Conservation (phyloP, 2,888 invertebrate genomes). For the Phytoseiulus persimilis region DNA sequence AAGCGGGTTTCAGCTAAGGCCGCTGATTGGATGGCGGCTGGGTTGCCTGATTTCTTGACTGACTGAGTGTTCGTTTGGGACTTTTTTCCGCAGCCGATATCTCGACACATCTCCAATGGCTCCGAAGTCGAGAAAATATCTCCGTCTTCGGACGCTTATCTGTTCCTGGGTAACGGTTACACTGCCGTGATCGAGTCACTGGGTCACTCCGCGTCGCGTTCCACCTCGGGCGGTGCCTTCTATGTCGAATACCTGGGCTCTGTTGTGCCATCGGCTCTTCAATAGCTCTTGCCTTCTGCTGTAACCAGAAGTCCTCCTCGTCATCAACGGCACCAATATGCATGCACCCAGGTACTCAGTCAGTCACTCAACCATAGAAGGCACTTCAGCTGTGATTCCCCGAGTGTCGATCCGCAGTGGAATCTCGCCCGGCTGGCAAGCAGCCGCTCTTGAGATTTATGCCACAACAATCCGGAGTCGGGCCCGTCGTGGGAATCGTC, state of each 20-base stretch:
- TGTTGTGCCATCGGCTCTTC: background rate
- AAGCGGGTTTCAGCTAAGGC: background rate
- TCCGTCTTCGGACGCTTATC: background rate
- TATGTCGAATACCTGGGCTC: background rate
- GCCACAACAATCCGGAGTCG: background rate
- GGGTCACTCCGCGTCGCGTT: conserved; percentile 5
- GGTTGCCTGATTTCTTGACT: background rate
- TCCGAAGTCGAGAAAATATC: background rate
- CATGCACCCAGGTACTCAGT: background rate
- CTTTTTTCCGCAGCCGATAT: background rate
- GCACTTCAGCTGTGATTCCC: too few relatives aligned
- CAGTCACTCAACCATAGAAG: background rate
- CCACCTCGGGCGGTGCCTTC: background rate
- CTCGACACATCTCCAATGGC: background rate
- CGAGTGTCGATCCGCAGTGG: too few relatives aligned
- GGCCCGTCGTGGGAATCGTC: background rate
- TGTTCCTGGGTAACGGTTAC: background rate
- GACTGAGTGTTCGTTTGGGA: background rate
- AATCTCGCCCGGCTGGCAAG: background rate
- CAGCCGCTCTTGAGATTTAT: background rate
- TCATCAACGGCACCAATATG: background rate
- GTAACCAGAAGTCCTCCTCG: background rate
- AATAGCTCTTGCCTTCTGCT: background rate
- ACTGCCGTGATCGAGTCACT: background rate
- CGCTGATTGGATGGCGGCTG: background rate